Evolutionary conservation across 1,140 invertebrate species (phyloP).

Genomic region (Orchestia grillus): DNA sequence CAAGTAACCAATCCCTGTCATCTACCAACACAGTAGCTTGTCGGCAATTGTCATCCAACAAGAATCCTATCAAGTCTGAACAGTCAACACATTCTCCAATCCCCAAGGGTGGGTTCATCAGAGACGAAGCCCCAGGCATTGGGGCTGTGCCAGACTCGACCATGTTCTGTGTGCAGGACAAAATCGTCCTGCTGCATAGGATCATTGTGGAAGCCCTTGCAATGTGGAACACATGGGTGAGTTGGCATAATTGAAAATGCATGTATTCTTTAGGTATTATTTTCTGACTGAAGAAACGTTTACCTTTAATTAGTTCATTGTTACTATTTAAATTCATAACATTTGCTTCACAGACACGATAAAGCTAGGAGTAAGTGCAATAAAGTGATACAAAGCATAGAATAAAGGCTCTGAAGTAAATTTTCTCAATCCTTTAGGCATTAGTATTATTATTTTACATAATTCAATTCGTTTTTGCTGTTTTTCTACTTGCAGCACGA

Average conservation of each 20-base stretch:
- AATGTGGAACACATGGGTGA: not conserved
- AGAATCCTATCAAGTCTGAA: not conserved
- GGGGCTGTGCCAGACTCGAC: not conserved
- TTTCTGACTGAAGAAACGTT: not conserved
- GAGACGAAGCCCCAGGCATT: not conserved
- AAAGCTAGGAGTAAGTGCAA: not conserved
- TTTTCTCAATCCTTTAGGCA: not conserved
- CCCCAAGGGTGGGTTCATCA: not conserved
- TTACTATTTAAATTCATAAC: not conserved
- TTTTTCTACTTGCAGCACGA: not conserved
- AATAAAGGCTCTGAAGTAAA: not conserved
- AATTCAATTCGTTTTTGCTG: not conserved
- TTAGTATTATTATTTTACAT: not conserved
- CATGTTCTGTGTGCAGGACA: slow-evolving; percentile 28
- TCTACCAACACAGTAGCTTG: not conserved
- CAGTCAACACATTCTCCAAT: not conserved
- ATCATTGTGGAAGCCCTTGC: not conserved
- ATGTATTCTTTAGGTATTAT: not conserved
- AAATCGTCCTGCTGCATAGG: slow-evolving; percentile 9
- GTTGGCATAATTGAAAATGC: not conserved
- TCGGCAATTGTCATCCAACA: not conserved
- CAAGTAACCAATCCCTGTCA: not conserved
- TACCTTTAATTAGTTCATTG: not conserved
- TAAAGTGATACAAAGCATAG: not conserved
- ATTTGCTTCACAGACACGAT: not conserved